Evolutionary conservation across 2,797 vertebrate species (phyloP).

Genomic region (Tarsius wallacei): DNA sequence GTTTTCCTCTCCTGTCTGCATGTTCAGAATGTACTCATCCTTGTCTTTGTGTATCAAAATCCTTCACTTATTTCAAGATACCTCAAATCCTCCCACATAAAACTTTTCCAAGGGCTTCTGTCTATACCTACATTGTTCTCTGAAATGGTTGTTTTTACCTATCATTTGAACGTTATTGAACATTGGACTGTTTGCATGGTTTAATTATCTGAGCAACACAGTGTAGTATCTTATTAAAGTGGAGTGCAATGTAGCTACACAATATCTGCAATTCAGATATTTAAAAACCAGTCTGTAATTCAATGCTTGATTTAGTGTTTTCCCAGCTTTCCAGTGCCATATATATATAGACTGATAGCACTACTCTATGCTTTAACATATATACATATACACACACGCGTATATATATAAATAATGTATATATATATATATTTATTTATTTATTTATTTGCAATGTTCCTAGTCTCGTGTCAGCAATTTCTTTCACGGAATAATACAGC

Average conservation of each 20-base stretch:
- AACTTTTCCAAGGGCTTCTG: background rate
- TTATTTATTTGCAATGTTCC: too few relatives aligned
- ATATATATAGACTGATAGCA: background rate
- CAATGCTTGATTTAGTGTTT: background rate
- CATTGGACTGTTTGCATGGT: background rate
- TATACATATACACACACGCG: too few relatives aligned
- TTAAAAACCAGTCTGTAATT: background rate
- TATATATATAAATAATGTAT: too few relatives aligned
- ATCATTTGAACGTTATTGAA: background rate
- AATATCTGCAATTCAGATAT: background rate
- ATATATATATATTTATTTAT: too few relatives aligned
- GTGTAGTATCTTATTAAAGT: background rate
- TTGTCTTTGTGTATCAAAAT: background rate
- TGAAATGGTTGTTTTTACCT: background rate
- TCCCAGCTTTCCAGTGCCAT: background rate
- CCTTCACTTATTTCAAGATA: background rate
- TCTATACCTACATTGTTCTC: background rate
- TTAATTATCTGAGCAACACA: background rate
- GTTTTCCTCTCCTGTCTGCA: background rate
- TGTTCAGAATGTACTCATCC: background rate
- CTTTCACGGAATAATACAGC: background rate
- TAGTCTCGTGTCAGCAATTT: too few relatives aligned
- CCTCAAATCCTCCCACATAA: background rate
- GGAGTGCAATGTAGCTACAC: background rate
- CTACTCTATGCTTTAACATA: background rate